Percentiles rank a stretch among this genome's conserved stretches.
Conservation (phyloP, 2,888 invertebrate species). For the Pterobdella sp. region DNA sequence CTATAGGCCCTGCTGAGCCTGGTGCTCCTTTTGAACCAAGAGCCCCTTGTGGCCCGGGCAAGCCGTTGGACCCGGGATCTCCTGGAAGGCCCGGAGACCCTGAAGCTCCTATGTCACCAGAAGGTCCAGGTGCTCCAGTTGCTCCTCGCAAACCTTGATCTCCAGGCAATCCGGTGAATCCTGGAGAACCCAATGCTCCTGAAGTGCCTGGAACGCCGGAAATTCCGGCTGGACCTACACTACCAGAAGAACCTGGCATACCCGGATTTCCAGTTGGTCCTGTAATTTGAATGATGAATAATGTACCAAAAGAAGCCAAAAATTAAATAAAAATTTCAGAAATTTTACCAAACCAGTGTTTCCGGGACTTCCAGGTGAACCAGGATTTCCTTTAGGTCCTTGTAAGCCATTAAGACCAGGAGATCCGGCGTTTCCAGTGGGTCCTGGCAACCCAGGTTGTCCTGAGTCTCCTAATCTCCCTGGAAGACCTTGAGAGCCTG, state of each 20-base stretch:
- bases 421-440: conserved; percentile 28
- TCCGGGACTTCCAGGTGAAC: conserved; percentile 10
- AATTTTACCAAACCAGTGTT: neutral
- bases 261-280: conserved; percentile 17
- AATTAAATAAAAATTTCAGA: too few species aligned
- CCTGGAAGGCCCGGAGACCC: conserved; percentile 14
- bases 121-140: neutral
- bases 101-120: conserved; percentile 28
- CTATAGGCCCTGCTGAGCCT: conserved; percentile 11
- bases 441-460: conserved; percentile 32
- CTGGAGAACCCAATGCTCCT: conserved; percentile 22
- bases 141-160: conserved; percentile 19
- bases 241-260: conserved; percentile 23
- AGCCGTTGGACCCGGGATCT: conserved; percentile 29
- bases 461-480: too few species aligned
- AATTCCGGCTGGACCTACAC: conserved; percentile 18
- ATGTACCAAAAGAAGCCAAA: too few species aligned
- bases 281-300: neutral
- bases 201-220: conserved; percentile 27
- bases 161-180: conserved; percentile 18
- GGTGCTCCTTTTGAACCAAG: conserved; percentile 26
- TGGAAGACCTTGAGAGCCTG: conserved; percentile 12
- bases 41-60: conserved; percentile 27
- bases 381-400: conserved; percentile 20
- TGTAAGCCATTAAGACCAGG: conserved; percentile 14